Conservation (phyloP, 2,797 vertebrate genomes). For the Sternarchorhynchus goeldii region DNA sequence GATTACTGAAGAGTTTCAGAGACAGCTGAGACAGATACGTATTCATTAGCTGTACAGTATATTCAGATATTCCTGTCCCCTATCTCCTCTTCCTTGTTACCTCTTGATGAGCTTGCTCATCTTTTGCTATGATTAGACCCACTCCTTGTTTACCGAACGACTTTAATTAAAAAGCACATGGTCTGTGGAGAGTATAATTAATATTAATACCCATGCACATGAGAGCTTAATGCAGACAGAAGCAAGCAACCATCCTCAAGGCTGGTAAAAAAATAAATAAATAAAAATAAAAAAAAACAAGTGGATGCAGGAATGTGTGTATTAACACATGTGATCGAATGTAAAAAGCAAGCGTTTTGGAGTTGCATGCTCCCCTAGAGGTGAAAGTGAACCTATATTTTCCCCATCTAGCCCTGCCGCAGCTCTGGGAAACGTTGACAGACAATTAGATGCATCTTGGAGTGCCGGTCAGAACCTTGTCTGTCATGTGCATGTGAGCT, state of each 20-base stretch:
- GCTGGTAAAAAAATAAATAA: too few relatives aligned
- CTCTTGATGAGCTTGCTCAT: background rate
- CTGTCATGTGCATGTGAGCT: conserved; percentile 46
- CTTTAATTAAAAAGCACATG: conserved; percentile 56
- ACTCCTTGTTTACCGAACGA: conserved; percentile 11
- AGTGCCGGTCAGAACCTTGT: conserved; percentile 49
- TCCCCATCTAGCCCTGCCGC: conserved; percentile 45
- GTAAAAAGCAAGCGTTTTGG: background rate
- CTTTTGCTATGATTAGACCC: background rate
- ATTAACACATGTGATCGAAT: background rate
- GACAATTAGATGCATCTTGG: conserved; percentile 57
- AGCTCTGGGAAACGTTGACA: conserved; percentile 44
- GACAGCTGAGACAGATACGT: background rate
- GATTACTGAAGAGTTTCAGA: background rate
- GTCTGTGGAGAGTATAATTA: conserved; percentile 56
- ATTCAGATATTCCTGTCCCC: background rate
- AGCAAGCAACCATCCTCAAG: background rate
- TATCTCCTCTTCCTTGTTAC: too few relatives aligned
- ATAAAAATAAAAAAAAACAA: background rate
- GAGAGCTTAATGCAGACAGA: background rate
- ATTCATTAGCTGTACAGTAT: background rate
- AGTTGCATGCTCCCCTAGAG: background rate
- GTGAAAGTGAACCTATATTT: conserved; percentile 35
- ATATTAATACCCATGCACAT: conserved; percentile 6
- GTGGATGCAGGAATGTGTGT: background rate